Base-by-base conservation (phyloP, 2,797 vertebrate species). In the Tenualosa thibaudeaui region DNA sequence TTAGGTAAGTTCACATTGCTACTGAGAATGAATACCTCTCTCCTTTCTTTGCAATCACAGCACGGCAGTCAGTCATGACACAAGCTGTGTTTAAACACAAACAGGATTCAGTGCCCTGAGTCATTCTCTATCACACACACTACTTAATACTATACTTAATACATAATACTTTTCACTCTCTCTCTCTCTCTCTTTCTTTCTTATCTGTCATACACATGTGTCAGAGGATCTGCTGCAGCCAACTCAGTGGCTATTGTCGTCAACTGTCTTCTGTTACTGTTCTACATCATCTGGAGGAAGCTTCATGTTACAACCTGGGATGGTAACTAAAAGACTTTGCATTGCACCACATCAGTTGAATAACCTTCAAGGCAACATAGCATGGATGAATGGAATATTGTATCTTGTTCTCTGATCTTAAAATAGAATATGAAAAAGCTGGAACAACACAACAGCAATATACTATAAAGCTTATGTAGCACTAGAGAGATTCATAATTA, bases 151-250 rank as follows among this genome's bases (percentile, higher is more conserved):
- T n/a, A n/a, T n/a, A n/a, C n/a, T n/a, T n/a, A n/a, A n/a, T n/a
- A 3, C 24, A 31, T 31, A 31, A 31, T 31, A 26, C 9, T 31
- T 5, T 31, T 75, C 10, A 26, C 5, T 15, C 13, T 40, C 37
- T 71, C 31, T 37, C 68, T 75, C 37, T 75, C 68, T 71, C 31
- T 40, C 68, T 71, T 31, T 40, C 31, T 43, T 17, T 6, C 40
- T 6, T 31, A 5, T 68, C 13, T 81, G 3, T 37, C 1, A 17
- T 31, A 31, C 31, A 31, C 31, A 31, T 87, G 53, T 91, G 88
- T 62, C 88, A 98, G 97, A 82, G 97, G 97, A 9, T 98, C 97
- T 19, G 97, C 96, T 2, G 94, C 94, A 88, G 97, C 97, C 40
- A 97, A 97, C 68, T 87, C 90, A 0, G 86, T 96, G 50, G 95